These are phyloP conservation scores for Hippoglossus stenolepis DNA, from an alignment of 2,113 vertebrate species.

Conservation along the genomic window DNA sequence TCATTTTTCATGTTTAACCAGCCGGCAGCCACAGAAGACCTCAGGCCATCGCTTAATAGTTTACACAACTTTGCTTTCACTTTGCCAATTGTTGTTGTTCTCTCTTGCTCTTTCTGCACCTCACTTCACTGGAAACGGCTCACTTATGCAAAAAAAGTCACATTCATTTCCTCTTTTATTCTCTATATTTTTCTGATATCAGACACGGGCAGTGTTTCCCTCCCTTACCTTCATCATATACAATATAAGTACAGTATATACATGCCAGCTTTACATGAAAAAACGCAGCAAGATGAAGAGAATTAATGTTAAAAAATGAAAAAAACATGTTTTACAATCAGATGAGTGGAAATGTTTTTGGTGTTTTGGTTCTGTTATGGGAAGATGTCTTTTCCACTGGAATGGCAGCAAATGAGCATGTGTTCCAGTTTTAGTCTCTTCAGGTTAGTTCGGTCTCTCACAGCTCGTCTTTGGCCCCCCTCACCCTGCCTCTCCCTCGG, in stretches of 20 bases:
- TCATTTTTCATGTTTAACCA: conserved; percentile 28
- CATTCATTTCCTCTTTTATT: conserved; percentile 44
- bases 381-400: neutral
- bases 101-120: conserved; percentile 1
- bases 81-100: neutral
- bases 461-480: conserved; percentile 77
- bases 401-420: neutral
- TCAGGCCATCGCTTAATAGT: conserved; percentile 44
- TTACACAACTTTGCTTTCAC: conserved; percentile 20
- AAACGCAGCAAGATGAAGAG: conserved; percentile 15
- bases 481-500: conserved; percentile 71
- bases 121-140: too few relatives aligned
- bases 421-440: conserved; percentile 35
- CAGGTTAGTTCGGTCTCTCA: conserved; percentile 54
- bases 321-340: neutral
- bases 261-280: conserved; percentile 17
- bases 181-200: conserved; percentile 22
- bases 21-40: conserved; percentile 15
- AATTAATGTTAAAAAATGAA: conserved; percentile 7
- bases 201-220: conserved; percentile 14
- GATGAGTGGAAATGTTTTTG: conserved; percentile 5
- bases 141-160: conserved; percentile 11
- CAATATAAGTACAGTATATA: conserved; percentile 58
- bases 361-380: neutral
- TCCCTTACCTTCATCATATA: conserved; percentile 38